These are phyloP conservation scores for Rhopalosiphum maidis DNA, from an alignment of 1,140 invertebrate genomes.

Conservation along the genomic window DNA sequence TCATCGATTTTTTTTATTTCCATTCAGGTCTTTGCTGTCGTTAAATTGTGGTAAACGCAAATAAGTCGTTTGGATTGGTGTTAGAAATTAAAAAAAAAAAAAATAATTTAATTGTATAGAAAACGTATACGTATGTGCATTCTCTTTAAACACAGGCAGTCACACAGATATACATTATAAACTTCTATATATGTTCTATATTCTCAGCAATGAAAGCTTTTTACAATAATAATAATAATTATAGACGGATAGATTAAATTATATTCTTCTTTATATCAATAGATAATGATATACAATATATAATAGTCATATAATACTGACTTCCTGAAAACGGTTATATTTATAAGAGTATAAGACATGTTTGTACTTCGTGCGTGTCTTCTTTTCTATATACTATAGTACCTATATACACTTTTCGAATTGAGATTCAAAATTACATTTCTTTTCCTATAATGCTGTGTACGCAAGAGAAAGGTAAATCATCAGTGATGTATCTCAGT, in stretches of 20 bases:
- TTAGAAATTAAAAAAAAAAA: neutral
- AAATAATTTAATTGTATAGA: neutral
- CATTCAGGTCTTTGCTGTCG: neutral
- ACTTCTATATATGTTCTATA: neutral
- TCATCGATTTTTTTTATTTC: neutral
- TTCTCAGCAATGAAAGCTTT: neutral
- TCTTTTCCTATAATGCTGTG: neutral
- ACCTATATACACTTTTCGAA: neutral
- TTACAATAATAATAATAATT: neutral
- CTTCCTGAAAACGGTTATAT: conserved; percentile 8
- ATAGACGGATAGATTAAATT: no score
- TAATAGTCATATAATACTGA: neutral
- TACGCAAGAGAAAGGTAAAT: neutral
- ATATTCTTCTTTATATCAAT: neutral
- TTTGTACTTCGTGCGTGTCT: neutral
- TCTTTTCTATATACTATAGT: neutral
- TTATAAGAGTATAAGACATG: neutral
- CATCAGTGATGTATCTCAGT: neutral
- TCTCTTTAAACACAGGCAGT: neutral
- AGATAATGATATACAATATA: neutral
- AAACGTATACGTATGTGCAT: neutral
- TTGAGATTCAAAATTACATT: conserved; percentile 11
- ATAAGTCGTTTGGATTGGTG: neutral
- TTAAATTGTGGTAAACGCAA: neutral
- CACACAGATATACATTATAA: neutral